Evolutionary conservation across 2,797 vertebrate species (phyloP).

Genomic region (Trachurus trachurus): DNA sequence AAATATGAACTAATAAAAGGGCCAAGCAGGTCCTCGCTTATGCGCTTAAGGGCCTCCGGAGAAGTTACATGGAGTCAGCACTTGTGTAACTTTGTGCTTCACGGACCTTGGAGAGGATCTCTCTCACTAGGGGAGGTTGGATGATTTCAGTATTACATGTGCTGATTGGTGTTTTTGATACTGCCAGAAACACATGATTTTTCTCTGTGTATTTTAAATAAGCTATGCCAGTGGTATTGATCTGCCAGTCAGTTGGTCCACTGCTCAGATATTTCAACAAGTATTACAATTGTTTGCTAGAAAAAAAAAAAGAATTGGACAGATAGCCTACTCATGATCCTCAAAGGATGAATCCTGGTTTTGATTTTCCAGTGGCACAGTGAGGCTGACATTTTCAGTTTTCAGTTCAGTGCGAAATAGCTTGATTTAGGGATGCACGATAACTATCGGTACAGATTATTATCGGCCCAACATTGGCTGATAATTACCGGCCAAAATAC

Average conservation of each 20-base stretch:
- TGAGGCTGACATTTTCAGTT: background rate
- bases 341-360: background rate
- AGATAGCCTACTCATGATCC: background rate
- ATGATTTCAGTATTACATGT: slow-evolving; percentile 15
- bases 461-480: too few species aligned
- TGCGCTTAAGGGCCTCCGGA: slow-evolving; percentile 9
- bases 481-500: too few species aligned
- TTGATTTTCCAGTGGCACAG: background rate
- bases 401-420: background rate
- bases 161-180: background rate
- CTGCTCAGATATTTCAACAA: background rate
- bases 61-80: slow-evolving; percentile 10
- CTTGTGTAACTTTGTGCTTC: slow-evolving; percentile 15
- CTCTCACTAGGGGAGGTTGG: background rate
- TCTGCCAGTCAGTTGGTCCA: background rate
- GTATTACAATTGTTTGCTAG: background rate
- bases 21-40: slow-evolving; percentile 3
- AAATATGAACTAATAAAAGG: slow-evolving; percentile 32
- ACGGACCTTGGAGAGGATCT: slow-evolving; percentile 13
- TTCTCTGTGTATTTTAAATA: background rate
- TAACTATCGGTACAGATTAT: too few species aligned
- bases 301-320: background rate
- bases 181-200: background rate
- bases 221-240: background rate
- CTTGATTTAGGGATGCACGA: too few species aligned